Conservation (phyloP, 2,888 invertebrate genomes). For the Cryptocephalus primarius region DNA sequence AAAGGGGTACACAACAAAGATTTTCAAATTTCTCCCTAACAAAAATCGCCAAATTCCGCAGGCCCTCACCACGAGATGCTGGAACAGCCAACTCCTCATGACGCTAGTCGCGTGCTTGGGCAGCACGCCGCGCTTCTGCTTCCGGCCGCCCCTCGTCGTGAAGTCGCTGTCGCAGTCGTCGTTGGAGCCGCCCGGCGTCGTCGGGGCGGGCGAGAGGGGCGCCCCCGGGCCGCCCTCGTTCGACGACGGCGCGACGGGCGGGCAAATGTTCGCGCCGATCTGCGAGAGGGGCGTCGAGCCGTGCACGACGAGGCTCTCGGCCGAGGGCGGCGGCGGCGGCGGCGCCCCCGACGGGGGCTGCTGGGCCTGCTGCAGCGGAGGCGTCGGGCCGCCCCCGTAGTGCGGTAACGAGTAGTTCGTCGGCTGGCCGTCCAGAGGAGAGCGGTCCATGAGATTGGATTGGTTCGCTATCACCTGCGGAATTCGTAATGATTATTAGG, state of each 20-base stretch:
- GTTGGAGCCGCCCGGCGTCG: conserved; percentile 46
- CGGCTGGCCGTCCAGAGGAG: conserved; percentile 29
- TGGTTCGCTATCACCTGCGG: conserved; percentile 30
- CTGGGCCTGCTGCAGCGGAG: conserved; percentile 20
- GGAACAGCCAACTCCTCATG: conserved; percentile 94
- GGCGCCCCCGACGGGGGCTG: conserved; percentile 13
- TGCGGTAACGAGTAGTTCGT: conserved; percentile 26
- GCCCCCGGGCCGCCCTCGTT: conserved; percentile 30
- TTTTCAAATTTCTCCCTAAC: too few species aligned
- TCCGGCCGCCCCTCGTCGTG: conserved; percentile 36
- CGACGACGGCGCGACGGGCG: conserved; percentile 39
- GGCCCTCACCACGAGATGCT: conserved; percentile 79
- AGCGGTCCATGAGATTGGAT: conserved; percentile 19
- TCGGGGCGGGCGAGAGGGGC: conserved; percentile 49
- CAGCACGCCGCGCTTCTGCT: conserved; percentile 80
- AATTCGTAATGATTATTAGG: neutral
- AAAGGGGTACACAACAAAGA: too few species aligned
- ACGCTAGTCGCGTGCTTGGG: conserved; percentile 94
- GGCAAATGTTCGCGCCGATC: conserved; percentile 59
- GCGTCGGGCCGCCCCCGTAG: conserved; percentile 24
- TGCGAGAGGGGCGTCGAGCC: conserved; percentile 81
- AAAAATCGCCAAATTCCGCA: too few species aligned
- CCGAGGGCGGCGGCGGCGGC: conserved; percentile 34
- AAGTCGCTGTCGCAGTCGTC: conserved; percentile 46
- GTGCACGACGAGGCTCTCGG: conserved; percentile 48